Percentiles rank a stretch among this genome's conserved stretches.
Conservation (phyloP, 2,888 invertebrate genomes). For the Sphaeridia pumilis region DNA sequence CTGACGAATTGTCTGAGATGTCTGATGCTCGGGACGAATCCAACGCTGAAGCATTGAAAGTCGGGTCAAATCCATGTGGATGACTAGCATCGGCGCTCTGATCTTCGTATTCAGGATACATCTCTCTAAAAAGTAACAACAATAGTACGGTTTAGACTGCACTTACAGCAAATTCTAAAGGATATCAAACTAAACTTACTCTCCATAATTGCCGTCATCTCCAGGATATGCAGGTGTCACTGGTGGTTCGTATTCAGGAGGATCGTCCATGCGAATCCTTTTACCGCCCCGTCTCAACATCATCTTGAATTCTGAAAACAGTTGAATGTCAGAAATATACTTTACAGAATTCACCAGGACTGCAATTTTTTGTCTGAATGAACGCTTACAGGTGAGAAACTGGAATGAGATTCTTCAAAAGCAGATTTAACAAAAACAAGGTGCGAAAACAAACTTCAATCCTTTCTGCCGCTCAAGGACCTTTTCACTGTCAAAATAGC, state of each 20-base stretch:
- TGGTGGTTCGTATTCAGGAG: constrained; percentile 63
- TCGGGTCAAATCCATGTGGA: constrained; percentile 4
- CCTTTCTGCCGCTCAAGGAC: no score
- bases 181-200: constrained; percentile 15
- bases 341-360: no score
- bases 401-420: no score
- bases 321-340: no score
- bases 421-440: no score
- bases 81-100: constrained; percentile 1
- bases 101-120: constrained; percentile 13
- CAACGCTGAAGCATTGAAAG: constrained; percentile 2
- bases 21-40: constrained; percentile 12
- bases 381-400: no score
- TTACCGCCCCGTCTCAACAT: constrained; percentile 81
- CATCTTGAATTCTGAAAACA: constrained; percentile 26
- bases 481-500: no score
- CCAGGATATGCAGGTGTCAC: constrained; percentile 40
- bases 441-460: no score
- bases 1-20: constrained; percentile 12
- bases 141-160: background rate
- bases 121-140: constrained; percentile 5
- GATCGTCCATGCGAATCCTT: constrained; percentile 70
- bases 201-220: constrained; percentile 11
- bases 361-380: no score
- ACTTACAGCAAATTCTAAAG: background rate